Percentiles rank a stretch among this genome's conserved stretches.
Conservation (phyloP, 1,140 invertebrate species). For the Caenorhabditis brenneri region DNA sequence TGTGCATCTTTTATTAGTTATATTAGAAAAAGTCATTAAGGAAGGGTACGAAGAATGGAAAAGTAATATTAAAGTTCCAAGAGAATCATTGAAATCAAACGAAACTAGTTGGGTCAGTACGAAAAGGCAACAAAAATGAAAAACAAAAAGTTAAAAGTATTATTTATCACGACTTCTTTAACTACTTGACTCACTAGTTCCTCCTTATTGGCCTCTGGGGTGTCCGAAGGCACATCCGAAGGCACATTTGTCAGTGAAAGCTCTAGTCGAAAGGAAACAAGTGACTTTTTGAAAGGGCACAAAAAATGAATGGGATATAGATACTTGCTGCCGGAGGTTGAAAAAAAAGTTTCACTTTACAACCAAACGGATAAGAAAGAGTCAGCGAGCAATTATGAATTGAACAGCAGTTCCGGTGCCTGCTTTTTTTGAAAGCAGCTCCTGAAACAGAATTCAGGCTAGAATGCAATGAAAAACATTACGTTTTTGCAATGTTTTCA, state of each 20-base stretch:
- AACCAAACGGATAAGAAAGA: constrained; percentile 9
- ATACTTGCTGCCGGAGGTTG: not conserved
- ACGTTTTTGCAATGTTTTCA: not conserved
- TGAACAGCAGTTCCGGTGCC: not conserved
- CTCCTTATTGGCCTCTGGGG: constrained; percentile 30
- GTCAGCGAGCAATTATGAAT: not conserved
- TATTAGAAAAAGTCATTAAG: not conserved
- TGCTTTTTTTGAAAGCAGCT: not conserved
- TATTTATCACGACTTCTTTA: not conserved
- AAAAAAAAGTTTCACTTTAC: constrained; percentile 26
- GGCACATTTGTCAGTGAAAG: constrained; percentile 14
- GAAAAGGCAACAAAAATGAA: not conserved
- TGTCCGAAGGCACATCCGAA: constrained; percentile 9
- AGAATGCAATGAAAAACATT: no score
- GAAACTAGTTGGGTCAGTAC: not conserved
- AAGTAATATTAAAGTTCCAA: not conserved
- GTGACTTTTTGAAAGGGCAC: constrained; percentile 5
- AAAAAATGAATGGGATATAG: constrained; percentile 19
- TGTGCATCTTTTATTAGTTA: not conserved
- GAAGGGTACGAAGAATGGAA: not conserved
- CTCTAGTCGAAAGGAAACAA: not conserved
- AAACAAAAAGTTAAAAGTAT: not conserved
- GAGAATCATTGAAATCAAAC: not conserved
- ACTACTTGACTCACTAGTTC: constrained; percentile 19
- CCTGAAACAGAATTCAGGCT: not conserved